phyloP scores from a whole-genome alignment of 2,797 vertebrate genomes.

The Menidia menidia region DNA sequence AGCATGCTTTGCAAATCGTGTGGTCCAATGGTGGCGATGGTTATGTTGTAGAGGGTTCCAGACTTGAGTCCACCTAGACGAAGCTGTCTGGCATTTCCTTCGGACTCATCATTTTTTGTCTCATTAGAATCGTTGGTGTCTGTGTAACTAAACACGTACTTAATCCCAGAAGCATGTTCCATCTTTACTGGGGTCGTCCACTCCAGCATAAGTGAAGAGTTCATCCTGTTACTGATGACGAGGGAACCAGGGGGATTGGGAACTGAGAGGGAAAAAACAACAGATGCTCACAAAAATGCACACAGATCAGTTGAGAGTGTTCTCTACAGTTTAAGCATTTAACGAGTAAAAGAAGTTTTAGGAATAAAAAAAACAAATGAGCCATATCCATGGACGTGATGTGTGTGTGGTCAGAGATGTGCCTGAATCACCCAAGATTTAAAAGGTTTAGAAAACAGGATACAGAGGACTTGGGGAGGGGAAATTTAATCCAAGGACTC shows the following conservation, averaged over 20 bases:
- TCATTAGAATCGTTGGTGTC: fast-evolving
- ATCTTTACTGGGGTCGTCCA: conserved; percentile 56
- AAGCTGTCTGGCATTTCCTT: conserved; percentile 2
- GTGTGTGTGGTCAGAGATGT: too few relatives aligned
- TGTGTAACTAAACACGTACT: conserved; percentile 37
- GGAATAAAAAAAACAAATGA: too few relatives aligned
- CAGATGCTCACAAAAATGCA: not conserved
- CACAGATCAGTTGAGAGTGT: too few relatives aligned
- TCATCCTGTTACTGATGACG: conserved; percentile 22
- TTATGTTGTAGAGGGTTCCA: conserved; percentile 65
- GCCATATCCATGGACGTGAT: too few relatives aligned
- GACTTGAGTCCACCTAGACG: conserved; percentile 28
- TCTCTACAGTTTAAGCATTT: too few relatives aligned
- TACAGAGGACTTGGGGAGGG: too few relatives aligned
- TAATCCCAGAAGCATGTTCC: conserved; percentile 29
- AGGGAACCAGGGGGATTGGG: conserved; percentile 63
- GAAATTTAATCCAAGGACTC: too few relatives aligned
- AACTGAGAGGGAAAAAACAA: conserved; percentile 47
- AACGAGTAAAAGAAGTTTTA: too few relatives aligned
- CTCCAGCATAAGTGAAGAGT: conserved; percentile 51
- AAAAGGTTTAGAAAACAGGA: too few relatives aligned
- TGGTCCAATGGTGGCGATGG: conserved; percentile 63
- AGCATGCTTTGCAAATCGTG: conserved; percentile 35
- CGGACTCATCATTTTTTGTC: fast-evolving
- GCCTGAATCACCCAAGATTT: too few relatives aligned